phyloP scores from a whole-genome alignment of 1,140 invertebrate species.

The Nephotettix cincticeps region DNA sequence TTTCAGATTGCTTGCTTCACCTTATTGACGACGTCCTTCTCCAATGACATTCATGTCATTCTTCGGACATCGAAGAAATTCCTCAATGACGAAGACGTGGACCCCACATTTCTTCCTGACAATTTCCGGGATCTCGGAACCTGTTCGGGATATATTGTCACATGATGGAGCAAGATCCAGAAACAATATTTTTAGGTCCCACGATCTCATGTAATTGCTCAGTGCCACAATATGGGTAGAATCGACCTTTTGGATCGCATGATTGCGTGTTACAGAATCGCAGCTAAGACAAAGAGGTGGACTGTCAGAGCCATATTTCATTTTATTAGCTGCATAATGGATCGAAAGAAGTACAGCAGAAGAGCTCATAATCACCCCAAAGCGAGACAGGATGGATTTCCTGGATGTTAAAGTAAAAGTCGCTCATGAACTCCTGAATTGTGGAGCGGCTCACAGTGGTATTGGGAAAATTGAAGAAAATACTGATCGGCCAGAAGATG shows the following conservation, averaged over 20 bases:
- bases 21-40: too few relatives aligned
- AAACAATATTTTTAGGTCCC: too few relatives aligned
- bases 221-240: neutral
- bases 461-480: too few relatives aligned
- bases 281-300: slow-evolving; percentile 7
- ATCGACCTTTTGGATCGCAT: slow-evolving; percentile 8
- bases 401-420: neutral
- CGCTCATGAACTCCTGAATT: neutral
- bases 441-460: neutral
- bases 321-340: slow-evolving; percentile 6
- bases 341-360: neutral
- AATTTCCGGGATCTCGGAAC: too few relatives aligned
- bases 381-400: neutral
- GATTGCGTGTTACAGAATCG: neutral
- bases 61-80: too few relatives aligned
- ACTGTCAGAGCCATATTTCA: slow-evolving; percentile 7
- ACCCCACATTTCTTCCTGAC: too few relatives aligned
- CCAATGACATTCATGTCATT: too few relatives aligned
- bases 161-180: too few relatives aligned
- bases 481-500: neutral
- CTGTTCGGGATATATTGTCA: too few relatives aligned
- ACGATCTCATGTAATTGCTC: too few relatives aligned
- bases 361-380: neutral
- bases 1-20: too few relatives aligned
- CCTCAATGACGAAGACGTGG: too few relatives aligned